Percentiles rank a stretch among this genome's conserved stretches.
Evolutionary conservation across 1,140 invertebrate species (phyloP).

Genomic region (Brachionus manjavacas): DNA sequence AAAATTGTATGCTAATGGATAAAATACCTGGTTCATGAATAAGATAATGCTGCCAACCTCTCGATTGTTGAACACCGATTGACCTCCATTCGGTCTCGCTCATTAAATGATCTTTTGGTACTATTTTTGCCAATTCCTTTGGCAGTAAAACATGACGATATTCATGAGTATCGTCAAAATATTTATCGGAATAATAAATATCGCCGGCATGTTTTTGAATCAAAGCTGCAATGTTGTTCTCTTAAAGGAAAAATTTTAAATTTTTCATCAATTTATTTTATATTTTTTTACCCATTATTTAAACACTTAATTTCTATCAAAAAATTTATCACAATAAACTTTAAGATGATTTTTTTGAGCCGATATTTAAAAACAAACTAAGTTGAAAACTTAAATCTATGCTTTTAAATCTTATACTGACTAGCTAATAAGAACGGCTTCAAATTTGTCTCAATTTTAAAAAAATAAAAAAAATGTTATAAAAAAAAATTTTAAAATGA

Average conservation of each 20-base stretch:
- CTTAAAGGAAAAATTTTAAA: neutral
- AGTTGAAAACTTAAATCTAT: neutral
- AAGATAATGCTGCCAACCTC: slow-evolving; percentile 94
- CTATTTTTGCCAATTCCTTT: slow-evolving; percentile 73
- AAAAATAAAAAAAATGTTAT: no score
- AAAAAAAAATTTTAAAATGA: neutral
- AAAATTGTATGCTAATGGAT: no score
- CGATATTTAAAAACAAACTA: neutral
- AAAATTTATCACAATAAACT: neutral
- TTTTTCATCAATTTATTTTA: neutral
- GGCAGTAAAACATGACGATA: slow-evolving; percentile 81
- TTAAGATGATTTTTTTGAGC: neutral
- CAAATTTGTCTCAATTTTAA: neutral
- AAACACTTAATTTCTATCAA: neutral
- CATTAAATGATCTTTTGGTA: slow-evolving; percentile 86
- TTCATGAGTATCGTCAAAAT: slow-evolving; percentile 60
- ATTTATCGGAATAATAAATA: slow-evolving; percentile 66
- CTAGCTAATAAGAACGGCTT: neutral
- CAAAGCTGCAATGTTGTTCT: neutral
- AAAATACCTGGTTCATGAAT: slow-evolving; percentile 76
- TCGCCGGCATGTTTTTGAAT: slow-evolving; percentile 8
- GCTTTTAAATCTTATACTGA: neutral
- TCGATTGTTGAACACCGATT: slow-evolving; percentile 89
- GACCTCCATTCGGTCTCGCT: slow-evolving; percentile 89
- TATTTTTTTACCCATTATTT: neutral